Percentiles rank a stretch among this genome's conserved stretches.
Conservation (phyloP, 2,113 vertebrate species). For the Naja naja region DNA sequence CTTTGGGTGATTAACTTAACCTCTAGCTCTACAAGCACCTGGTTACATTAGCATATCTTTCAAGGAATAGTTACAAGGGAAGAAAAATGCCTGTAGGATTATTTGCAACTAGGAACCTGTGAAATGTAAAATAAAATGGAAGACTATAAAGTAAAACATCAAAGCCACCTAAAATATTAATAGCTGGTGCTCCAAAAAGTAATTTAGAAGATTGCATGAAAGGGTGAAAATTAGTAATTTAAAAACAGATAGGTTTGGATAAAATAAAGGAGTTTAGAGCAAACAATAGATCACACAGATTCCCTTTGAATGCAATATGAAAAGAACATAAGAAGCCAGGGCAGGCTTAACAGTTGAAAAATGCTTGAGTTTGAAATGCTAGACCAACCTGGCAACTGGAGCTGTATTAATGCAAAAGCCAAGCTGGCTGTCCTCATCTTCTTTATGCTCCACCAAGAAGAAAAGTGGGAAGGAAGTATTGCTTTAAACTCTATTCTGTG, state of each 20-base stretch:
- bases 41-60: slow-evolving; percentile 75
- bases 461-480: not conserved
- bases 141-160: slow-evolving; percentile 78
- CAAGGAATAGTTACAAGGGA: slow-evolving; percentile 75
- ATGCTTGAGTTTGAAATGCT: slow-evolving; percentile 38
- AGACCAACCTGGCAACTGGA: slow-evolving; percentile 40
- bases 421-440: slow-evolving; percentile 48
- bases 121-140: slow-evolving; percentile 81
- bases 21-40: slow-evolving; percentile 67
- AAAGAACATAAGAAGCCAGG: slow-evolving; percentile 29
- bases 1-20: slow-evolving; percentile 81
- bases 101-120: slow-evolving; percentile 78
- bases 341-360: slow-evolving; percentile 31
- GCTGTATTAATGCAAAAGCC: slow-evolving; percentile 44
- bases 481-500: not conserved
- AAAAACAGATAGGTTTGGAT: slow-evolving; percentile 63
- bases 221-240: slow-evolving; percentile 73
- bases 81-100: slow-evolving; percentile 80
- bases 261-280: slow-evolving; percentile 63
- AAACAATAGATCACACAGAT: slow-evolving; percentile 64
- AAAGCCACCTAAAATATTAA: slow-evolving; percentile 80
- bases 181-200: slow-evolving; percentile 73
- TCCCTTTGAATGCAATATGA: slow-evolving; percentile 52
- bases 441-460: slow-evolving; percentile 28
- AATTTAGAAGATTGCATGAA: slow-evolving; percentile 72